Evolutionary conservation across 2,888 invertebrate genomes (phyloP), one percentile per base, ranked within the genome.

Genomic region (Lasioglossum morio): DNA sequence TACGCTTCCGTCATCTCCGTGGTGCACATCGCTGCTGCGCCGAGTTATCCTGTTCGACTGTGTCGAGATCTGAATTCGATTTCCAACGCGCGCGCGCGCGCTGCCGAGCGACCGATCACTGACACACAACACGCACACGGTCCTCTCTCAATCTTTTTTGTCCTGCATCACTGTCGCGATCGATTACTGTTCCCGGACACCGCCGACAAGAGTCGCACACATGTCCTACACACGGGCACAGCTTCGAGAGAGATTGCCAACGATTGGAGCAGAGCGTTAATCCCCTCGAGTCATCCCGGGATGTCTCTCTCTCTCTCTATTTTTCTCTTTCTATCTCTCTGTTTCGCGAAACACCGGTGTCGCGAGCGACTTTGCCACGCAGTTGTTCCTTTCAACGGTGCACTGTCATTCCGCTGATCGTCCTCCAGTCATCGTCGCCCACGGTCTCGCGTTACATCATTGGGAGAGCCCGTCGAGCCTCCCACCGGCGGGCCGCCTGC

Each of bases 1-100:
- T 93, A 95, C 87, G 94, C 91, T 90, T 95, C 95, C 48, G 94
- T 94, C 95, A 95, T 95, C 90, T 95, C 95, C 91, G 95, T 95
- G 84, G 95, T 95, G 80, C 95, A 95, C 95, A 95, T 95, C 82
- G 75, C 89, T 60, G 34, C 34, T 23, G 10, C 27, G 27, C 27
- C 34, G 34, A 23, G 19, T 7, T 34, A 34, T 66, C 27, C 60
- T 12, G 27, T 27, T 2, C 12, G 27, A 60, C 5, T 3, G 14
- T 14, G 4, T n/a, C 27, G n/a, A 27, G 27, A 60, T 60, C 27
- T n/a, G 3, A 53, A 10, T 53, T n/a, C 53, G 53, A 53, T 53
- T 53, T n/a, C 53, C 10, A 53, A 53, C 23, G 23, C 23, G n/a
- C n/a, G 48, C 48, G 48, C 46, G 46, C 7, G 23, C 48, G 48